Evolutionary conservation across 2,888 invertebrate genomes (phyloP), one percentile per base, ranked within the genome.

Genomic region (Pasiphila rectangulata): DNA sequence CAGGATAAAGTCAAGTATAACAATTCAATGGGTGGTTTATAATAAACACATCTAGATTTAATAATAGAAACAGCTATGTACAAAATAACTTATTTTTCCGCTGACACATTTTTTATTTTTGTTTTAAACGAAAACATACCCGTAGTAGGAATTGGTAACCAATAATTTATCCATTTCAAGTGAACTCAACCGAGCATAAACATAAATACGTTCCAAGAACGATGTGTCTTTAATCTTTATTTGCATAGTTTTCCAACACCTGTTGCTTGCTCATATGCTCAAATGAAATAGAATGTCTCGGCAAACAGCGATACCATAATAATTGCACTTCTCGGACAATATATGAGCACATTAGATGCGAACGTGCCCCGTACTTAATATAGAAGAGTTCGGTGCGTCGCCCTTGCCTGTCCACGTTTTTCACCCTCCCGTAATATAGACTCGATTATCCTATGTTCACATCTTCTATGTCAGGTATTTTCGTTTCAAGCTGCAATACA

Each of bases 271-370:
- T 40, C 35, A 25, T 44, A 37, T 38, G 36, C 21, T 46, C 32
- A 42, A 43, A 51, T 51, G 24, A 32, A 43, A 43, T 37, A 21
- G 25, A 21, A 32, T 41, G 23, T 50, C 40, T 40, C 40, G 36
- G 32, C 35, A 51, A 47, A 52, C 45, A 56, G 47, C 32, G 51
- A 62, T 67, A 65, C 57, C 70, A 74, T 72, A 79, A 83, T 85
- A 85, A 85, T 85, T 82, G 83, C 79, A 70, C 65, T 71, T 72
- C 73, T 78, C 79, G 77, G 74, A 79, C 83, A 79, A 88, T 87
- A 88, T 87, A 87, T 80, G 86, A 75, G 74, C 79, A 83, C 88
- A 88, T 87, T 86, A 87, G 80, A 78, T 74, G 79, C 71, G 85
- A 74, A 88, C 87, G 88, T 88, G 88, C 83, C 75, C 69, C 71